Conservation (phyloP, 1,140 invertebrate genomes). For the Pentalonia nigronervosa region DNA sequence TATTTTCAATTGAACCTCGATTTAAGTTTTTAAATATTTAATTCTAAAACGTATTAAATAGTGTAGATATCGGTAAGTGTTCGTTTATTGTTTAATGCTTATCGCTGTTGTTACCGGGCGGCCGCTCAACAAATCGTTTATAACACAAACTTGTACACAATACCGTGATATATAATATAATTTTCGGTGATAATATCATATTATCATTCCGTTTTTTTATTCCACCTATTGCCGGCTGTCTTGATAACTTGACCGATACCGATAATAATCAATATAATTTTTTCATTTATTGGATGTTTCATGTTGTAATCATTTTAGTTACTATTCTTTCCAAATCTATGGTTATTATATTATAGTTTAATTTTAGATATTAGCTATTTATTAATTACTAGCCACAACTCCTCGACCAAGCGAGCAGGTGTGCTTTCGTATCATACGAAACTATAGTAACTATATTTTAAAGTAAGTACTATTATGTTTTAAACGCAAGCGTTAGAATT, state of each 20-base stretch:
- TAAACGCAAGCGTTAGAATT: neutral
- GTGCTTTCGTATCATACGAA: neutral
- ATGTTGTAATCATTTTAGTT: neutral
- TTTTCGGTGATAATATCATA: too few relatives aligned
- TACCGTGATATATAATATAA: too few relatives aligned
- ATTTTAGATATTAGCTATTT: neutral
- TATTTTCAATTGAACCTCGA: neutral
- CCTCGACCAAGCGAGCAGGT: neutral
- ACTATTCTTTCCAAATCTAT: too few relatives aligned
- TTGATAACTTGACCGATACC: neutral
- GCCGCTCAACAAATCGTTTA: too few relatives aligned
- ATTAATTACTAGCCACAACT: neutral
- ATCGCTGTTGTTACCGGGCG: too few relatives aligned
- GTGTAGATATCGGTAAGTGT: too few relatives aligned
- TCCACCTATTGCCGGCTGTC: neutral
- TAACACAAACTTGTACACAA: too few relatives aligned
- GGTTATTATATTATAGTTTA: neutral
- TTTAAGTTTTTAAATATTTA: too few relatives aligned
- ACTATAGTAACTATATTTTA: neutral
- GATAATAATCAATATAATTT: neutral
- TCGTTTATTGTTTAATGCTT: too few relatives aligned
- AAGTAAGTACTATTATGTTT: neutral
- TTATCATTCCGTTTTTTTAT: too few relatives aligned
- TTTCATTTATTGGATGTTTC: neutral
- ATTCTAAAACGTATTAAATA: too few relatives aligned